Evolutionary conservation across 2,113 vertebrate genomes (phyloP), one percentile per base, ranked within the genome.

Genomic region (Toxotes jaculatrix): DNA sequence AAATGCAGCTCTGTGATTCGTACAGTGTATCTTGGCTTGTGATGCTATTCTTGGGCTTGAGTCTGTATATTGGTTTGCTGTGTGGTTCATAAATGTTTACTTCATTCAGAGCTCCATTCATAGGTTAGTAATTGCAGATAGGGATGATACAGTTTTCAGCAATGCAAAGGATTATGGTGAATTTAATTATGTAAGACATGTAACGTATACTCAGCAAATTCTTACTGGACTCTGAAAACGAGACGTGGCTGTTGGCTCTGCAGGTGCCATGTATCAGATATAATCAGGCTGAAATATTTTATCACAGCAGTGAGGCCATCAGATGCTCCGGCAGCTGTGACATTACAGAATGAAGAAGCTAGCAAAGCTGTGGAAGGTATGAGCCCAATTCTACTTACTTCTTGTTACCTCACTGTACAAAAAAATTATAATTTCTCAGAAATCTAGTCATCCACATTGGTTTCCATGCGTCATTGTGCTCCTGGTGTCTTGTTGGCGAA

Each of bases 221-320:
- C 36, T 70, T 9, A 55, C 21, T 55, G 47, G 11, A 40, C 13
- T 71, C 3, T 32, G 27, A 7, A 74, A 32, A 57, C 32, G 0
- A 8, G 5, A 38, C 66, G 34, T 68, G 38, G 27, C 57, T 49
- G 49, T n/a, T 47, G 27, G 40, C 16, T 45, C 13, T 60, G 19
- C 21, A 36, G n/a, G 7, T 1, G 4, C 4, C 16, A 13, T 51
- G 55, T 31, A 27, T 47, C 4, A 16, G 38, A 8, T 63, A 16
- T 56, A 49, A 68, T 74, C 23, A 70, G 57, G 4, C 47, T 67
- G 49, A 40, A 60, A 31, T 79, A 43, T 83, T 78, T 75, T 56
- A 53, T 67, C 66, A 61, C 27, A 80, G 80, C 38, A 47, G 21
- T 47, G 8, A 83, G 43, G 47, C 19, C 4, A 0, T 43, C 45